Evolutionary conservation across 1,140 invertebrate genomes (phyloP), one percentile per base, ranked within the genome.

Genomic region (Penaeus vannamei): DNA sequence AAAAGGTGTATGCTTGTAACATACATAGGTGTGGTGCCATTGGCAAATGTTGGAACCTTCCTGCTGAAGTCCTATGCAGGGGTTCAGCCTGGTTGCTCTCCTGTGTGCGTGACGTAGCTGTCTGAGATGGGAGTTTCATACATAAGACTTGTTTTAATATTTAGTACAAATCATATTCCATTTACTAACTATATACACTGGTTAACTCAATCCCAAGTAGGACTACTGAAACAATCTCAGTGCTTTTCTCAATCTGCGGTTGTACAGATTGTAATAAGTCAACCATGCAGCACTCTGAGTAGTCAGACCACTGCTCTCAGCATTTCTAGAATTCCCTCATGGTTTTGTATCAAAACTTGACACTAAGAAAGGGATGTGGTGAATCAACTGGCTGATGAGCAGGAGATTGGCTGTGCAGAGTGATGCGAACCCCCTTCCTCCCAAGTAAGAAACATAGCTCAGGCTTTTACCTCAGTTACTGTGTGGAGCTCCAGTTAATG

Each of bases 101-200:
- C 82, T 84, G 81, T 62, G 72, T 89, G 82, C 61, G 72, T 80
- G 72, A 85, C 62, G 72, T 64, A 80, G 87, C 82, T 79, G 87
- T 82, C 83, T 85, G 84, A 86, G 84, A 82, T 72, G 80, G 84
- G 88, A 90, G 88, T 81, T 85, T 90, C 88, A 85, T 86, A 85
- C 84, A 90, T 82, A 85, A 90, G 84, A 90, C 88, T 85, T 90
- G 84, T 90, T 90, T 90, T 86, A 89, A 90, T 90, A 86, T 85
- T 90, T 85, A 90, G 88, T 90, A 90, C 88, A 90, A 90, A 90
- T 79, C 88, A 85, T 90, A 90, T 90, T 90, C 88, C 88, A 90
- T 90, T 85, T 90, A 85, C 88, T 90, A 86, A 90, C 79, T 85
- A 86, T 90, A 90, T 90, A 86, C 88, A 90, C 88, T 81, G 77